Base-by-base conservation (phyloP, 2,888 invertebrate species). In the Sisyra nigra region DNA sequence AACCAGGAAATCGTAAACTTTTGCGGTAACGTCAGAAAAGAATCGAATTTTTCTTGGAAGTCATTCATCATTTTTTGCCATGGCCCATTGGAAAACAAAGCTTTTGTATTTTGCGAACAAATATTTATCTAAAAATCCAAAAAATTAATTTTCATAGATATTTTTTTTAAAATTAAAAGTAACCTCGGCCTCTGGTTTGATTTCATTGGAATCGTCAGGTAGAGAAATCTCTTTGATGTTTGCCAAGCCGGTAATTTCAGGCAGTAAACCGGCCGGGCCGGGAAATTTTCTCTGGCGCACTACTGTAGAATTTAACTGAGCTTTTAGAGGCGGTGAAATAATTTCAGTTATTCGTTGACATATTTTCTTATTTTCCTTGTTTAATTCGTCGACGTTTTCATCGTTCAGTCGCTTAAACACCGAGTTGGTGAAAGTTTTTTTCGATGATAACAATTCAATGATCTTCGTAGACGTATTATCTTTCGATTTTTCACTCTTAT, bases 1-100 rank as follows among this genome's bases (percentile, higher is more conserved):
- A 37, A 24, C 37, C 37, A 37, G 3, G 37, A 37, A 19, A 37
- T 37, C 9, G 37, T 37, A 37, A 18, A 37, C 11, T 37, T 37
- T 37, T 19, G 10, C 18, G 37, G 37, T 11, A 37, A 37, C 2
- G 37, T 18, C 4, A 8, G 5, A 10, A 13, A 13, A 14, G n/a
- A 6, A n/a, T 6, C 6, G 11, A 3, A 5, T 7, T 13, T n/a
- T 19, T 9, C 6, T 19, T 17, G n/a, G n/a, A 18, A 37, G n/a
- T 37, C 37, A 17, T 37, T 17, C 11, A 18, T 18, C 37, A 37
- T 37, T 37, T 37, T 17, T 37, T 24, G 17, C 37, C 37, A 37
- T 6, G 37, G 37, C 7, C 37, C 37, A 18, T 37, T 17, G n/a
- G 17, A 8, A 19, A 37, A 37, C 19, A 19, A 4, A 18, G 6